phyloP scores from a whole-genome alignment of 1,140 invertebrate genomes.

The Calephelis nemesis region DNA sequence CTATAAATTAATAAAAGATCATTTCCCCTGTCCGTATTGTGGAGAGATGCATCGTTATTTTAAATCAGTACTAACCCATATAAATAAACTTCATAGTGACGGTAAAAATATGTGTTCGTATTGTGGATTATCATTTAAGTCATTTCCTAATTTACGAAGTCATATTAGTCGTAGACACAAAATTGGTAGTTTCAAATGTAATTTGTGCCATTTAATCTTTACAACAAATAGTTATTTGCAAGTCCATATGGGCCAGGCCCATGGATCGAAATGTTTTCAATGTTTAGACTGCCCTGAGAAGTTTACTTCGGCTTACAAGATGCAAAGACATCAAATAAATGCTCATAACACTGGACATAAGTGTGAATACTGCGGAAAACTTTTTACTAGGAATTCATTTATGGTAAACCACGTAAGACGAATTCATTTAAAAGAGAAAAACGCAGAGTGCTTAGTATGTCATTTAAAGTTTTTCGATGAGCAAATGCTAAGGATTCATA shows the following conservation, averaged over 20 bases:
- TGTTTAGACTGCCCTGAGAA: constrained; percentile 57
- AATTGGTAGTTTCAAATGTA: constrained; percentile 47
- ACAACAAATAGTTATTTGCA: constrained; percentile 53
- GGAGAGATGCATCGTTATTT: constrained; percentile 53
- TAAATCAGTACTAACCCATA: constrained; percentile 48
- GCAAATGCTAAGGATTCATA: constrained; percentile 65
- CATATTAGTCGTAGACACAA: constrained; percentile 51
- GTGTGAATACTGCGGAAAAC: constrained; percentile 54
- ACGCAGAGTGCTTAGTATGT: constrained; percentile 55
- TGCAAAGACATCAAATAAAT: constrained; percentile 60
- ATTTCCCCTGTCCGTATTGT: constrained; percentile 55
- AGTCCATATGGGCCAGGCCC: constrained; percentile 53
- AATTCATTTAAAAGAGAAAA: constrained; percentile 68
- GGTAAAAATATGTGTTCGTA: constrained; percentile 61
- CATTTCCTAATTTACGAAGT: constrained; percentile 49
- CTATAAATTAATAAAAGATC: constrained; percentile 56
- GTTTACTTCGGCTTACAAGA: constrained; percentile 58
- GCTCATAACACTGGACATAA: constrained; percentile 56
- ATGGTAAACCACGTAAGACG: constrained; percentile 61
- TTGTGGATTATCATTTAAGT: constrained; percentile 55
- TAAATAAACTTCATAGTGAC: constrained; percentile 53
- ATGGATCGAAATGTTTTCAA: constrained; percentile 54
- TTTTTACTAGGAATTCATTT: constrained; percentile 65
- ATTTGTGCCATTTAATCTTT: constrained; percentile 49
- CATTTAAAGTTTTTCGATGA: constrained; percentile 62